A percentile compares a stretch with the other conserved stretches of the same genome.
These are phyloP conservation scores for Sinotaia quadrata DNA, from an alignment of 2,888 invertebrate genomes.

Conservation along the genomic window DNA sequence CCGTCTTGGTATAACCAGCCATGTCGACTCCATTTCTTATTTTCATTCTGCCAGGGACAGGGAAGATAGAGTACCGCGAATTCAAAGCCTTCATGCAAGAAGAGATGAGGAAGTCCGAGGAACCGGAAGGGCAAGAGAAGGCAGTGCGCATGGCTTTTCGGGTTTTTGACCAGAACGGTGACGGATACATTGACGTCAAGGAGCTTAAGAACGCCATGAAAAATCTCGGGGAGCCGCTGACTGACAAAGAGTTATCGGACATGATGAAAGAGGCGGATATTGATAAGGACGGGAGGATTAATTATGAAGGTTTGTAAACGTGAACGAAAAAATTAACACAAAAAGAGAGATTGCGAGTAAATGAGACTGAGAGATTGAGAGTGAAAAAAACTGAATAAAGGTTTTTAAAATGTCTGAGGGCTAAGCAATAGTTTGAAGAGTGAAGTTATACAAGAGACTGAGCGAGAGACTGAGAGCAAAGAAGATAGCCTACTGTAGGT, in stretches of 20 bases:
- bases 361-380: no score
- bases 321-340: no score
- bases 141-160: constrained; percentile 53
- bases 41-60: constrained; percentile 49
- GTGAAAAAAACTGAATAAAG: no score
- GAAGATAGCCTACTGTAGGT: no score
- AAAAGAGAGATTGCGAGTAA: no score
- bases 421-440: background rate
- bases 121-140: constrained; percentile 47
- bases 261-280: constrained; percentile 62
- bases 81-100: constrained; percentile 59
- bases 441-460: background rate
- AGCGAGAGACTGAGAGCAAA: background rate
- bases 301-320: constrained; percentile 54
- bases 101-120: constrained; percentile 47
- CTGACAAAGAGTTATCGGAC: constrained; percentile 56
- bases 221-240: constrained; percentile 57
- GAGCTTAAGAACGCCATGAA: constrained; percentile 56
- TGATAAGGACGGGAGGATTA: constrained; percentile 59
- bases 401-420: no score
- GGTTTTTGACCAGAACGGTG: constrained; percentile 49
- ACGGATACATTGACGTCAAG: constrained; percentile 46
- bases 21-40: background rate
- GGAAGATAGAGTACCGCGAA: constrained; percentile 59
- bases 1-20: background rate